Evolutionary conservation across 2,113 vertebrate genomes (phyloP), one percentile per base, ranked within the genome.

Genomic region (Condylura cristata): DNA sequence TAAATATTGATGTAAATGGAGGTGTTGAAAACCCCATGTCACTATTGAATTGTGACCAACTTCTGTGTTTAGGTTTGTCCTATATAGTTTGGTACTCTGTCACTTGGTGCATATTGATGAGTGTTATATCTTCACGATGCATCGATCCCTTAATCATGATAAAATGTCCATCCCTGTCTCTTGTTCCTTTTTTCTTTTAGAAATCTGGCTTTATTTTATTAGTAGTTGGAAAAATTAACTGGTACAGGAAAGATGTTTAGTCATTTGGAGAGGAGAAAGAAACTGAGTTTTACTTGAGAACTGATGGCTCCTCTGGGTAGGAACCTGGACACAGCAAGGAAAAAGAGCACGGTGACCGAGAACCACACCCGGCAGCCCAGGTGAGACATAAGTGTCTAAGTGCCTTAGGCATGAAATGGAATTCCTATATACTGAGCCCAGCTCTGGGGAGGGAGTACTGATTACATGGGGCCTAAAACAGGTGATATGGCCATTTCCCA

Each of bases 141-240:
- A 46, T 46, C 10, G 10, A 46, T 46, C 44, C 44, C 10, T 46
- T 10, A 46, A 6, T 46, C 44, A 46, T 10, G 6, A 46, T 46
- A 46, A 46, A 46, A 46, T 46, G 44, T 46, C 44, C 44, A 46
- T 46, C 44, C 44, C 44, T 46, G 44, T 46, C 44, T 46, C 44
- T 46, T 46, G 44, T 46, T 46, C 6, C 44, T 46, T 46, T 46
- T 46, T 46, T 46, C 10, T 46, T 98, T 98, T 98, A 98, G 98
- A 98, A 98, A 98, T 98, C 98, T 98, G 98, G 98, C 98, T 98
- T 98, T 98, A 98, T 98, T 98, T 98, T 98, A 98, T 98, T 98
- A 98, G 97, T 98, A 97, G 97, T 98, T 98, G 98, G 98, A 98
- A 98, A 98, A 98, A 98, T 97, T 98, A 98, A 97, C 91, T 96